Evolutionary conservation across 2,888 invertebrate genomes (phyloP).

Genomic region (Synergus japonicus): DNA sequence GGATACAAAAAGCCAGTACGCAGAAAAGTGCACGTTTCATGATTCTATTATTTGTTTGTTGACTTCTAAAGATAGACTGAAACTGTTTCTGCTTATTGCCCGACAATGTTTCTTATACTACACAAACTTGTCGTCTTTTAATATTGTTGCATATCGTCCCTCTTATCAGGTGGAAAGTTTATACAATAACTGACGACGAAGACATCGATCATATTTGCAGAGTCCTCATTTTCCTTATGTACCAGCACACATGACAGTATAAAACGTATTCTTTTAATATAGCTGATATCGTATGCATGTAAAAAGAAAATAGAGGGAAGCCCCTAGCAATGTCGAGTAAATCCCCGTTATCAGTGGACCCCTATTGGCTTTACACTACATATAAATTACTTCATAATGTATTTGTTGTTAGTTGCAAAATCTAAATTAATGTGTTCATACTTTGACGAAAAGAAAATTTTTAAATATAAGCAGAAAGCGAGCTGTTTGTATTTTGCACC

Average conservation of each 20-base stretch:
- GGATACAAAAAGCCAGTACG: neutral
- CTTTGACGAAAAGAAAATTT: too few species aligned
- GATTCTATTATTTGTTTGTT: neutral
- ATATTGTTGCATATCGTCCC: neutral
- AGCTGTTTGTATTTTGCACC: too few species aligned
- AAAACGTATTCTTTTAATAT: neutral
- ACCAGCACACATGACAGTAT: too few species aligned
- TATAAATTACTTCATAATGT: too few species aligned
- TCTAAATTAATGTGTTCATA: too few species aligned
- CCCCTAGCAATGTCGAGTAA: neutral
- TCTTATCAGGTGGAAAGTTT: neutral
- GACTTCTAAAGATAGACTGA: neutral
- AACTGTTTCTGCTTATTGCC: neutral
- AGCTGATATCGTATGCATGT: too few species aligned
- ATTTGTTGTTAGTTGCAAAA: too few species aligned
- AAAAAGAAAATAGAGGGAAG: neutral
- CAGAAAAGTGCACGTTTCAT: conserved; percentile 8
- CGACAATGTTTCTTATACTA: neutral
- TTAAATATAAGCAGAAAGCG: too few species aligned
- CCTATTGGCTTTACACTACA: neutral
- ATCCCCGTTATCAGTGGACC: neutral
- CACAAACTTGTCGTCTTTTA: too few species aligned
- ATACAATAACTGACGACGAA: neutral
- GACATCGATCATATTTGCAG: neutral
- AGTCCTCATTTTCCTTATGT: neutral